A percentile compares a stretch with the other conserved stretches of the same genome.
Evolutionary conservation across 2,888 invertebrate species (phyloP).

Genomic region (Acanthosepion esculentum): DNA sequence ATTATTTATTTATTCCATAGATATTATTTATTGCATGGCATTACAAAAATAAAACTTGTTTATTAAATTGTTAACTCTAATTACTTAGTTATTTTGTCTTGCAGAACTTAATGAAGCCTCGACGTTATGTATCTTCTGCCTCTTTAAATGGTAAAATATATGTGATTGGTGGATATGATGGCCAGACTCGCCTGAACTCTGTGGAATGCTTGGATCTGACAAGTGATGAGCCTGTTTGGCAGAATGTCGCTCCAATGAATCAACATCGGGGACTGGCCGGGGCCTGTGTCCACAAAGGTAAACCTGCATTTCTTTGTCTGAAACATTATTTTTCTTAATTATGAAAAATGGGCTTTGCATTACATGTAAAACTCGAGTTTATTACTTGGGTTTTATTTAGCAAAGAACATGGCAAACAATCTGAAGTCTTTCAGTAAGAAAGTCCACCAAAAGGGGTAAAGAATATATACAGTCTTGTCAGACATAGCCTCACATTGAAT

Average conservation of each 20-base stretch:
- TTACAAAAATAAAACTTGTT: background rate
- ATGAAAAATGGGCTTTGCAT: too few species aligned
- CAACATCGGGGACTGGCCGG: constrained; percentile 72
- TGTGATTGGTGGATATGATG: constrained; percentile 74
- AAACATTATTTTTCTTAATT: too few species aligned
- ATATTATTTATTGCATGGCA: too few species aligned
- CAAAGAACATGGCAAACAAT: too few species aligned
- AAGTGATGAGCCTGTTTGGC: constrained; percentile 67
- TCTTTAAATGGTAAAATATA: constrained; percentile 70
- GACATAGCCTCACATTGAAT: too few species aligned
- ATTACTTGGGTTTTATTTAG: too few species aligned
- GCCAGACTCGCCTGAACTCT: constrained; percentile 69
- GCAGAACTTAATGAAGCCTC: constrained; percentile 67
- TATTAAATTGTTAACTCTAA: background rate
- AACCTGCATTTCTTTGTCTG: background rate
- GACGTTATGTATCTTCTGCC: constrained; percentile 73
- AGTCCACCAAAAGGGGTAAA: too few species aligned
- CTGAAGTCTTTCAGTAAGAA: too few species aligned
- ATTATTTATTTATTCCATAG: too few species aligned
- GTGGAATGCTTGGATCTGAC: constrained; percentile 73
- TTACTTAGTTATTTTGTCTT: background rate
- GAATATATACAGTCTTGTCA: too few species aligned
- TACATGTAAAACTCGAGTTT: too few species aligned
- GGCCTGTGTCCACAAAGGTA: constrained; percentile 72
- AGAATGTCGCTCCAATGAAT: constrained; percentile 70